These are phyloP conservation scores for Anastrepha ludens DNA, from an alignment of 1,140 invertebrate genomes.

Conservation along the genomic window DNA sequence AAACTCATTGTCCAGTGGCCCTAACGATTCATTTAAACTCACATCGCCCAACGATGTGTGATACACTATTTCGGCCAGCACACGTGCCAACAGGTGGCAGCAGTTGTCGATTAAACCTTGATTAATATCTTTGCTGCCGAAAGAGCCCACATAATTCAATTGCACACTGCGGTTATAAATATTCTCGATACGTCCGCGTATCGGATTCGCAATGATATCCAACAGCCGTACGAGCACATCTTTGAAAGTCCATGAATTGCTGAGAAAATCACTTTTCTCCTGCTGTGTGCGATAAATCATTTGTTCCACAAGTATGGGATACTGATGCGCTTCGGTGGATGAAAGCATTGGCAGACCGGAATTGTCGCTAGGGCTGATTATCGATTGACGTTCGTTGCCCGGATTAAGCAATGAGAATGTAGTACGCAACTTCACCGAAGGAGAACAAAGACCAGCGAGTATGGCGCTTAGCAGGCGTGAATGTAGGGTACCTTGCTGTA, in stretches of 20 bases:
- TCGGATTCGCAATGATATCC: conserved; percentile 86
- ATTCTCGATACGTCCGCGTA: conserved; percentile 78
- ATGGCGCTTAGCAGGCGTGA: conserved; percentile 87
- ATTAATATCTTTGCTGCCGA: conserved; percentile 66
- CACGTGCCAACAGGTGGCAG: conserved; percentile 88
- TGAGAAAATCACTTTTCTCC: conserved; percentile 76
- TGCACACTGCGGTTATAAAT: conserved; percentile 69
- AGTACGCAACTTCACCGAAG: conserved; percentile 84
- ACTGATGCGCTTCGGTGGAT: conserved; percentile 82
- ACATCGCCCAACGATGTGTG: conserved; percentile 76
- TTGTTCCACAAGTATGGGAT: conserved; percentile 87
- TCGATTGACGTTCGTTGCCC: conserved; percentile 76
- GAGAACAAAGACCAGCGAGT: conserved; percentile 86
- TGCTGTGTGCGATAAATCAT: conserved; percentile 85
- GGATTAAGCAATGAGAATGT: conserved; percentile 82
- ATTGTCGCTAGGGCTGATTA: conserved; percentile 82
- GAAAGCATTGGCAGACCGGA: conserved; percentile 82
- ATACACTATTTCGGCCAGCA: conserved; percentile 91
- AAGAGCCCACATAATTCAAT: conserved; percentile 57
- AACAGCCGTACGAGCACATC: conserved; percentile 90
- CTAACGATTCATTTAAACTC: conserved; percentile 34
- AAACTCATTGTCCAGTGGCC: too few species aligned
- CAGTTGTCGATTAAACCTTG: conserved; percentile 84
- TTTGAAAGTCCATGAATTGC: conserved; percentile 83
- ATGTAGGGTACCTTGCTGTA: conserved; percentile 65